A percentile compares a stretch with the other conserved stretches of the same genome.
Evolutionary conservation across 53 echinoderm and acorn worm genomes (phyloP).

Genomic region (Paelopatides confundens): DNA sequence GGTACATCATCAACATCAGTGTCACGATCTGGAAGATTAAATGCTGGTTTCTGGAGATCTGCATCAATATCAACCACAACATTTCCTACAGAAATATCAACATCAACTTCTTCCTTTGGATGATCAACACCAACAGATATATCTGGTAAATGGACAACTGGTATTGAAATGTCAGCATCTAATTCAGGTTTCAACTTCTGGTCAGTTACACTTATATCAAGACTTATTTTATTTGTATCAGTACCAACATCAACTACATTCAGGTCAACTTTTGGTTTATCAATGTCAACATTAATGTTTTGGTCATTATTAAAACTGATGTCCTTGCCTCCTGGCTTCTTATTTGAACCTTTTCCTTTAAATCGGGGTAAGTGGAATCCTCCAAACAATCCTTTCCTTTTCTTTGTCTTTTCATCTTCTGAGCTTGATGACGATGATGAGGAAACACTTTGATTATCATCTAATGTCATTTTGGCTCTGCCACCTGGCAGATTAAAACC

Average conservation of each 20-base stretch:
- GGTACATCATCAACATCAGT: slow-evolving; percentile 25
- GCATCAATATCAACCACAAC: neutral
- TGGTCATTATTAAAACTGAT: neutral
- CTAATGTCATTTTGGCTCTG: neutral
- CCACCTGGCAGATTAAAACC: neutral
- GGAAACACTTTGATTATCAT: neutral
- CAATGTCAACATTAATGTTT: neutral
- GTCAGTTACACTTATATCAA: slow-evolving; percentile 40
- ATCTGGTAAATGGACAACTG: neutral
- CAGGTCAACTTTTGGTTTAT: neutral
- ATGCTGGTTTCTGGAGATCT: neutral
- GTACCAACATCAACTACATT: slow-evolving; percentile 1
- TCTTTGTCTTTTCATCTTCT: slow-evolving; percentile 60
- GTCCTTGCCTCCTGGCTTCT: neutral
- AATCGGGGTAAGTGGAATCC: slow-evolving; percentile 69
- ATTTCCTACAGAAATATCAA: neutral
- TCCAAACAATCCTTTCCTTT: slow-evolving; percentile 64
- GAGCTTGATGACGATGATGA: neutral
- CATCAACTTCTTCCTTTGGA: neutral
- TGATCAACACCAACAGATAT: neutral
- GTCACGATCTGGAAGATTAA: neutral
- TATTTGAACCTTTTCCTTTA: slow-evolving; percentile 26
- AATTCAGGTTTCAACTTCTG: slow-evolving; percentile 52
- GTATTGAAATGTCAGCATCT: slow-evolving; percentile 47
- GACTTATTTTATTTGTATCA: neutral